phyloP scores from a whole-genome alignment of 2,797 vertebrate genomes.

The Alosa sapidissima region DNA sequence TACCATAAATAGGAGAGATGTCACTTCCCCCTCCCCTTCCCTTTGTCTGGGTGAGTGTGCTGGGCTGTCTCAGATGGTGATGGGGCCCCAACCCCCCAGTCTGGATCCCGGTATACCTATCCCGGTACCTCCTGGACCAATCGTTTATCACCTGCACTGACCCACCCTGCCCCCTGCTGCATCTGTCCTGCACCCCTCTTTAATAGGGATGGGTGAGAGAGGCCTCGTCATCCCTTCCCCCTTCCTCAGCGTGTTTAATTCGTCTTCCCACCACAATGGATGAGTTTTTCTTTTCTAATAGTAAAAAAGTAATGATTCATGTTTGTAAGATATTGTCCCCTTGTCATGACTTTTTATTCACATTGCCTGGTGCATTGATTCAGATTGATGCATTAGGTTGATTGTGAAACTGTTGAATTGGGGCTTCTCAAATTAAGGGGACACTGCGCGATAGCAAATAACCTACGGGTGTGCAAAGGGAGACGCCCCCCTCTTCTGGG shows the following conservation, averaged over 20 bases:
- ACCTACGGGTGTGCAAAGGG: background rate
- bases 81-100: background rate
- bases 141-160: background rate
- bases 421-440: background rate
- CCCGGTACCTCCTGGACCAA: background rate
- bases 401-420: background rate
- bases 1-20: conserved; percentile 6
- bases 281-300: background rate
- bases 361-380: background rate
- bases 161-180: background rate
- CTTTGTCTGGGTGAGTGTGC: conserved; percentile 9
- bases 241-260: background rate
- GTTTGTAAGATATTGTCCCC: background rate
- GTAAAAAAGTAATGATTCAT: background rate
- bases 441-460: background rate
- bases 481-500: conserved; percentile 1
- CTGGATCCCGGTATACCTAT: background rate
- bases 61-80: background rate
- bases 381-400: background rate
- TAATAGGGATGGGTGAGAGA: background rate
- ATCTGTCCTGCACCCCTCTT: background rate
- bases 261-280: background rate
- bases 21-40: conserved; percentile 14
- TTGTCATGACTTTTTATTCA: background rate
- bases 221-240: background rate